These are phyloP conservation scores for Trissoscelio sp. DNA, from an alignment of 2,888 invertebrate genomes.

Conservation along the genomic window DNA sequence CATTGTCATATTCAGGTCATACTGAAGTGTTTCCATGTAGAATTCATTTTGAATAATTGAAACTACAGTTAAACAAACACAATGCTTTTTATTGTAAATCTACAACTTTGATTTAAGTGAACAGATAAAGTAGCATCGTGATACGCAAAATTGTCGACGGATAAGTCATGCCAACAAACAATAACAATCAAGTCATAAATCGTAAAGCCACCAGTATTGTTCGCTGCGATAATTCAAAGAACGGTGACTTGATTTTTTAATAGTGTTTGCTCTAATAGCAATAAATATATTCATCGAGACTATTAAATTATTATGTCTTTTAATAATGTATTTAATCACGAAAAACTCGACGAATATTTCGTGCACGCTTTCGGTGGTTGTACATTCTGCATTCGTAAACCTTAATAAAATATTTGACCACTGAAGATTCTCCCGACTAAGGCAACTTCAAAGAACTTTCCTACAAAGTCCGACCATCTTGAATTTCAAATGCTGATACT, in stretches of 20 bases:
- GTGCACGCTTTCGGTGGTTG: slow-evolving; percentile 44
- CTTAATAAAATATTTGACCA: slow-evolving; percentile 67
- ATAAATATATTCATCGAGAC: background rate
- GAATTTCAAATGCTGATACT: slow-evolving; percentile 63
- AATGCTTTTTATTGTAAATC: slow-evolving; percentile 37
- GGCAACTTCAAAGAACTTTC: slow-evolving; percentile 61
- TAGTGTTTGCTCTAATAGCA: background rate
- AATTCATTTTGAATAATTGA: slow-evolving; percentile 56
- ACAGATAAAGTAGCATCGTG: background rate
- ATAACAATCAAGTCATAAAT: too few relatives aligned
- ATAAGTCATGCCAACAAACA: slow-evolving; percentile 1
- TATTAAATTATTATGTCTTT: slow-evolving; percentile 30
- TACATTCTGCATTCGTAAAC: slow-evolving; percentile 49
- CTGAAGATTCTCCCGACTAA: slow-evolving; percentile 42
- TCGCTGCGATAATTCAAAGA: too few relatives aligned
- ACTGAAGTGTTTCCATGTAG: slow-evolving; percentile 36
- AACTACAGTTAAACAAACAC: slow-evolving; percentile 27
- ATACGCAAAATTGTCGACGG: background rate
- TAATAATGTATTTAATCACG: slow-evolving; percentile 57
- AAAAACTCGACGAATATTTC: slow-evolving; percentile 54
- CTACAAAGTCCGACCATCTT: slow-evolving; percentile 55
- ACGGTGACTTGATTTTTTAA: too few relatives aligned
- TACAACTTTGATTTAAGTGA: slow-evolving; percentile 19
- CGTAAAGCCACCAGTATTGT: too few relatives aligned
- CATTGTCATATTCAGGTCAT: slow-evolving; percentile 56